A percentile compares a stretch with the other conserved stretches of the same genome.
Conservation (phyloP, 2,113 vertebrate species). For the Eleginops maclovinus region DNA sequence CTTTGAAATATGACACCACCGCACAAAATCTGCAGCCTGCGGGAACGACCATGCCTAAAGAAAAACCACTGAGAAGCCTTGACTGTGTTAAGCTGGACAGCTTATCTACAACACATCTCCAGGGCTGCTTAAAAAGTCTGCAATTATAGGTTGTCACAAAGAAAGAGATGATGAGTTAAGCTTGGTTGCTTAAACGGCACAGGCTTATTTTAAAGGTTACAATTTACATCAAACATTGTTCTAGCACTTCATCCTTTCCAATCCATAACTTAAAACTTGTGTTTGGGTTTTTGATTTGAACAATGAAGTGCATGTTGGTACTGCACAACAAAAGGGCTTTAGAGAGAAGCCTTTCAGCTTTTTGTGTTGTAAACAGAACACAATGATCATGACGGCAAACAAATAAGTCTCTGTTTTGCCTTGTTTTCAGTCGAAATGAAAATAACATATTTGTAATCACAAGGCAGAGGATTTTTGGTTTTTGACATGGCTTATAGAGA, state of each 20-base stretch:
- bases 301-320: neutral
- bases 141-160: constrained; percentile 78
- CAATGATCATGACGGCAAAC: constrained; percentile 2
- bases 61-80: constrained; percentile 54
- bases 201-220: constrained; percentile 48
- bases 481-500: neutral
- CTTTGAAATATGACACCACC: constrained; percentile 71
- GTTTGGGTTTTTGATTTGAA: constrained; percentile 18
- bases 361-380: neutral
- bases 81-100: constrained; percentile 67
- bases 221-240: constrained; percentile 51
- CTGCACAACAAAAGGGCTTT: neutral
- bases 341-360: neutral
- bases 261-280: constrained; percentile 15
- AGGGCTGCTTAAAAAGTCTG: constrained; percentile 72
- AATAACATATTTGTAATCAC: neutral
- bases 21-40: constrained; percentile 36
- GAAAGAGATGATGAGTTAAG: constrained; percentile 71
- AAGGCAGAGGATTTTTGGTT: neutral
- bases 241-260: constrained; percentile 10
- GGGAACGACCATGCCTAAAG: constrained; percentile 36
- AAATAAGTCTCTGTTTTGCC: neutral
- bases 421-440: neutral
- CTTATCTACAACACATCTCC: constrained; percentile 77
- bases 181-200: constrained; percentile 34